phyloP scores from a whole-genome alignment of 2,113 vertebrate species.

The Cheilinus undulatus region DNA sequence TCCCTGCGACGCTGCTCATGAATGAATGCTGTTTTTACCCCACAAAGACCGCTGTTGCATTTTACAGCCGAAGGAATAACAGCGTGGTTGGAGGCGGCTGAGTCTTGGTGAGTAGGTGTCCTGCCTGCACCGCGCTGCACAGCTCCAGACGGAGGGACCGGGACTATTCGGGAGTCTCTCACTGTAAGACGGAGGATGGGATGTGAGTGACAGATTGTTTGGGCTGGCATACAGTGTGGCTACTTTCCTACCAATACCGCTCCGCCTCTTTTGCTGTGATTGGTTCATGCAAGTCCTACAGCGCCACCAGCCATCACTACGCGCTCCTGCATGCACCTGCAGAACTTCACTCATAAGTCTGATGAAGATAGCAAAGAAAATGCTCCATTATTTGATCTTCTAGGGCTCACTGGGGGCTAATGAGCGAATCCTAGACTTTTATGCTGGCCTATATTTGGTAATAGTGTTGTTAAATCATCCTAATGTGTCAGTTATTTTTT shows the following conservation, averaged over 20 bases:
- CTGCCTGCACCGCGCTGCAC: slow-evolving; percentile 38
- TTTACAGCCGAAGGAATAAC: slow-evolving; percentile 52
- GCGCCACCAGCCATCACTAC: slow-evolving; percentile 70
- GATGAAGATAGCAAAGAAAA: no score
- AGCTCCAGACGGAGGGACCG: slow-evolving; percentile 49
- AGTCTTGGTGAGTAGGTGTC: slow-evolving; percentile 29
- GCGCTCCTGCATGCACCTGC: slow-evolving; percentile 30
- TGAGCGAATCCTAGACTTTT: no score
- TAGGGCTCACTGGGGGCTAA: no score
- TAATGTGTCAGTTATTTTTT: no score
- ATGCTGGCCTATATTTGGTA: no score
- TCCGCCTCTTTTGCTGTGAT: slow-evolving; percentile 80
- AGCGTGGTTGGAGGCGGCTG: slow-evolving; percentile 36
- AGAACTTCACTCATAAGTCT: no score
- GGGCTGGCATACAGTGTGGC: no score
- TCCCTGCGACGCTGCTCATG: slow-evolving; percentile 69
- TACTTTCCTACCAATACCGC: slow-evolving; percentile 78
- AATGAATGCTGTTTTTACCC: slow-evolving; percentile 72
- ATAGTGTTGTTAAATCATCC: no score
- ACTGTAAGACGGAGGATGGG: no score
- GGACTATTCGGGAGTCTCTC: slow-evolving; percentile 66
- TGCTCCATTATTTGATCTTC: no score
- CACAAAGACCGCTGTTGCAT: slow-evolving; percentile 69
- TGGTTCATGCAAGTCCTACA: slow-evolving; percentile 61
- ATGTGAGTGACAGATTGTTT: no score